Evolutionary conservation across 1,140 invertebrate genomes (phyloP).

Genomic region (Orussus abietinus): DNA sequence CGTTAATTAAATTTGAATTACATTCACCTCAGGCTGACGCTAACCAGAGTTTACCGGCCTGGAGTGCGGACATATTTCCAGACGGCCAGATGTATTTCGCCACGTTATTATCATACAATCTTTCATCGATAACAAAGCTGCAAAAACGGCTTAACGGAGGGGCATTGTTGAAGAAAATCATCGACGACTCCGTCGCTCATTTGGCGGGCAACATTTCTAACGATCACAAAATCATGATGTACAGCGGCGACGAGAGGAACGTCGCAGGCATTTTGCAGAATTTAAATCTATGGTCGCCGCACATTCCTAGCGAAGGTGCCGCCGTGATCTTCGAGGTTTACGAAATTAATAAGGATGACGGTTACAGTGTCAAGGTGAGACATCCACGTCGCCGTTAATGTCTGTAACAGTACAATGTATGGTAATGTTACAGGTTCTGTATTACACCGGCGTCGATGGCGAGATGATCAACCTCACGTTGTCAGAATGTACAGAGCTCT

Average conservation of each 20-base stretch:
- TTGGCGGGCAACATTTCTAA: slow-evolving; percentile 2
- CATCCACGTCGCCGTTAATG: slow-evolving; percentile 2
- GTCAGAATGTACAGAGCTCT: slow-evolving; percentile 26
- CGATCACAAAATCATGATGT: slow-evolving; percentile 30
- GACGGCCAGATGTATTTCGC: slow-evolving; percentile 28
- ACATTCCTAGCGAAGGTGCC: slow-evolving; percentile 24
- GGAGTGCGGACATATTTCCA: slow-evolving; percentile 28
- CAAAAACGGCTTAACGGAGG: slow-evolving; percentile 43
- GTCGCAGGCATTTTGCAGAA: slow-evolving; percentile 34
- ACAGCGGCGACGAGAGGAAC: slow-evolving; percentile 38
- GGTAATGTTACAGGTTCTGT: slow-evolving; percentile 30
- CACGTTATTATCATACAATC: slow-evolving; percentile 27
- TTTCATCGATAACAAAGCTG: slow-evolving; percentile 26
- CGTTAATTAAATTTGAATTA: slow-evolving; percentile 7
- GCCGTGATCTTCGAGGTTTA: slow-evolving; percentile 41
- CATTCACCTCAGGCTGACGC: slow-evolving; percentile 25
- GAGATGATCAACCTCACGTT: slow-evolving; percentile 16
- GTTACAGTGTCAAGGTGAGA: slow-evolving; percentile 33
- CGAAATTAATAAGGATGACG: slow-evolving; percentile 23
- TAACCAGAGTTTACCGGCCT: slow-evolving; percentile 28
- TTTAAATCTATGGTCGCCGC: slow-evolving; percentile 27
- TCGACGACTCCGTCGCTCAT: slow-evolving; percentile 25
- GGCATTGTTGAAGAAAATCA: slow-evolving; percentile 33
- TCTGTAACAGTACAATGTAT: slow-evolving; percentile 3
- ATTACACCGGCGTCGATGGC: slow-evolving; percentile 20